Conservation (phyloP, 2,113 vertebrate species). For the Mesoclemmys tuberculata region DNA sequence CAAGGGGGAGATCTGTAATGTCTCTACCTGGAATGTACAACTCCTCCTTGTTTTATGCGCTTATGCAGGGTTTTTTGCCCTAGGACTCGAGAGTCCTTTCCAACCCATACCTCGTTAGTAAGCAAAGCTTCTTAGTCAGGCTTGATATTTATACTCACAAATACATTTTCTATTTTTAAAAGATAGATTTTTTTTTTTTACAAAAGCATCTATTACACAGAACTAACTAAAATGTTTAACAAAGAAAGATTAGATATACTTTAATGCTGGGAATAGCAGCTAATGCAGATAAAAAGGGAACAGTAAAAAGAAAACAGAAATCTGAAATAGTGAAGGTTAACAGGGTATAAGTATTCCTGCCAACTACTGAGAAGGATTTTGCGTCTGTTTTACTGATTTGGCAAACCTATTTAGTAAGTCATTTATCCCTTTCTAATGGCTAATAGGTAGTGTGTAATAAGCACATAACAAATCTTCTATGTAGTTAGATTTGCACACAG, state of each 20-base stretch:
- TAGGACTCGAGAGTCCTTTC: background rate
- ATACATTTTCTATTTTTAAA: constrained; percentile 23
- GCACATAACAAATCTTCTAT: background rate
- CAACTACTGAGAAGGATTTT: background rate
- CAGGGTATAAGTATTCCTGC: background rate
- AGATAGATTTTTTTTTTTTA: background rate
- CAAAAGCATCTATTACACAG: background rate
- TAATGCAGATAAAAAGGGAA: constrained; percentile 48
- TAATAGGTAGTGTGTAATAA: background rate
- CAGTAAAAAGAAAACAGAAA: constrained; percentile 9
- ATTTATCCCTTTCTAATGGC: background rate
- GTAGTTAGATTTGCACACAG: background rate
- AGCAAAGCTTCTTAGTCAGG: background rate
- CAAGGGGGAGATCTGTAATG: rapidly evolving
- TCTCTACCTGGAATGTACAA: background rate
- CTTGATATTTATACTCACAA: constrained; percentile 8
- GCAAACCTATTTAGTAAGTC: background rate
- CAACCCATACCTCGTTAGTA: background rate
- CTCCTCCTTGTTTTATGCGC: rapidly evolving
- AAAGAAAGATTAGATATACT: background rate
- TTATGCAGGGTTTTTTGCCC: background rate
- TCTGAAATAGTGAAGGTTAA: background rate
- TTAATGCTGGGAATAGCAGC: constrained; percentile 34
- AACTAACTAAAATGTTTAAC: constrained; percentile 6
- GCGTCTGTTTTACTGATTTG: background rate